Evolutionary conservation across 1,140 invertebrate species (phyloP), one percentile per base, ranked within the genome.

Genomic region (Chironomus tepperi): DNA sequence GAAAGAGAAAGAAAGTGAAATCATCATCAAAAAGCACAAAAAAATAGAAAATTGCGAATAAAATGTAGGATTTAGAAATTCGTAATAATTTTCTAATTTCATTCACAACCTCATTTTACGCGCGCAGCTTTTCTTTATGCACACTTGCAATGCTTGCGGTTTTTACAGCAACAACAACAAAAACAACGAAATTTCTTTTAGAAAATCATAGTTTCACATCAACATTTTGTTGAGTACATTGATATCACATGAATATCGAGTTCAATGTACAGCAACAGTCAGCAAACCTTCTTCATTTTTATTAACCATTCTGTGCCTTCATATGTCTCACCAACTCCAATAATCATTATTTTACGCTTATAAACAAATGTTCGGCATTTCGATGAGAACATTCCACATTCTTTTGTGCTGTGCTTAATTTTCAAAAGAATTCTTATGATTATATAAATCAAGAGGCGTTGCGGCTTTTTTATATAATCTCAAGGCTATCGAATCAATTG

Each of bases 41-140:
- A 34, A 34, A 34, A 34, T 34, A 34, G 24, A 34, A 34, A 34
- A 34, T 34, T 34, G 24, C 24, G 24, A 34, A n/a, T n/a, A n/a
- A 57, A 57, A 57, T n/a, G 47, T 57, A 57, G 47, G 47, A 57
- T 57, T 57, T 57, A 57, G 47, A 57, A 57, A 57, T 57, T 57
- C 47, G 47, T n/a, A 34, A 34, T 34, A 34, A 34, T 34, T n/a
- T 34, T 34, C 24, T 34, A 57, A 57, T 57, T 57, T 57, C 47
- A n/a, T 57, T 57, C 47, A n/a, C n/a, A 57, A 57, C 47, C 47
- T 57, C 47, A 57, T n/a, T n/a, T 57, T 57, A 57, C 47, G 47
- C 8, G 47, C 12, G 47, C 12, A 3, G 43, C 8, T 57, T 57
- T n/a, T 12, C 12, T 57, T 57, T n/a, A 57, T 57, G 47, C 12